Conservation (phyloP, 2,113 vertebrate genomes). For the Phrynosoma blainvillii region DNA sequence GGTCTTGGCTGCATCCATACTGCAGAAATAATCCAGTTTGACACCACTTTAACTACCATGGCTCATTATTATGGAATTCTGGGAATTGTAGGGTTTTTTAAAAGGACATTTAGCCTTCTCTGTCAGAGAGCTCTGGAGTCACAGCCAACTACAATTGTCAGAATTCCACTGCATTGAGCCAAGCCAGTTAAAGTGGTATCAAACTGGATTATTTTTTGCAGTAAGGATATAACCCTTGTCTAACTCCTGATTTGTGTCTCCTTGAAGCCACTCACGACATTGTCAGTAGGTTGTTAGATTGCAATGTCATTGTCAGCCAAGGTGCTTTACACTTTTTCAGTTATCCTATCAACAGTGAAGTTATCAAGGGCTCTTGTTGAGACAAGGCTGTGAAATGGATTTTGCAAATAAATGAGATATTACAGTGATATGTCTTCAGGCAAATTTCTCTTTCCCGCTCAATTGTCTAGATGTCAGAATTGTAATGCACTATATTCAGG, state of each 20-base stretch:
- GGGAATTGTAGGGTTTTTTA: too few relatives aligned
- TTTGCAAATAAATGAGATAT: neutral
- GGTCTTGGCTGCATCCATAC: too few relatives aligned
- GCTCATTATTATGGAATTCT: too few relatives aligned
- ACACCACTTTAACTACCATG: too few relatives aligned
- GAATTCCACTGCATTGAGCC: too few relatives aligned
- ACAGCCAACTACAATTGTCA: too few relatives aligned
- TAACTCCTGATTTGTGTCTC: neutral
- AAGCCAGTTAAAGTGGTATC: too few relatives aligned
- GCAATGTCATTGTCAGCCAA: neutral
- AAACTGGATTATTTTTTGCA: neutral
- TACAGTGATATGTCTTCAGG: conserved; percentile 1
- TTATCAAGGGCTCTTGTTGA: neutral
- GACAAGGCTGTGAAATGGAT: neutral
- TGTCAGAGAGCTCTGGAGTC: too few relatives aligned
- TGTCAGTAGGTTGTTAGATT: neutral
- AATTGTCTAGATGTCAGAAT: neutral
- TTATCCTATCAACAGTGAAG: neutral
- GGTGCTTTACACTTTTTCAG: neutral
- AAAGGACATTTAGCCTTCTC: too few relatives aligned
- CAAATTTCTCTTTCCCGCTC: neutral
- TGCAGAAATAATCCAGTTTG: too few relatives aligned
- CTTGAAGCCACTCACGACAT: neutral
- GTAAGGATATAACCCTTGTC: neutral
- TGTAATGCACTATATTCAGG: neutral